Percentiles rank a stretch among this genome's conserved stretches.
These are phyloP conservation scores for Hermatobates lingyangjiaoensis DNA, from an alignment of 1,140 invertebrate species.

Conservation along the genomic window DNA sequence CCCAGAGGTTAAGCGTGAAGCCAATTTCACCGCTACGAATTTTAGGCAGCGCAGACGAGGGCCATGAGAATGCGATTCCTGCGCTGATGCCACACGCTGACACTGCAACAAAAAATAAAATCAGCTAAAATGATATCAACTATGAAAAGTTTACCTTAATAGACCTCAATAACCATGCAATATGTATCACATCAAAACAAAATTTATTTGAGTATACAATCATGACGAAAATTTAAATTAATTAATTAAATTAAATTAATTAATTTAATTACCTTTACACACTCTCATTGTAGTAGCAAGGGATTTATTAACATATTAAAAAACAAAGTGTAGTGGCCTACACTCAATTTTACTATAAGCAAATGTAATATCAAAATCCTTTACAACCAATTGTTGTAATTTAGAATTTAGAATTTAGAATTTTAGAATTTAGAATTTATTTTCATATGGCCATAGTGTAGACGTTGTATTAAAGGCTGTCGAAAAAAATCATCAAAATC, in stretches of 20 bases:
- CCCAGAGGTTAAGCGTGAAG: neutral
- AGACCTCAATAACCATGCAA: neutral
- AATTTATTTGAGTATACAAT: neutral
- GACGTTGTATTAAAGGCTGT: no score
- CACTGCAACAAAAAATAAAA: conserved; percentile 2
- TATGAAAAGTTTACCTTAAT: neutral
- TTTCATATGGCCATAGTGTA: no score
- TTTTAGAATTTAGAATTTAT: no score
- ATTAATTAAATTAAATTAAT: neutral
- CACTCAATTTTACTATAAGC: no score
- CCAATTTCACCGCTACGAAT: conserved; percentile 2
- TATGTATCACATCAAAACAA: neutral
- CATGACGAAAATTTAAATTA: neutral
- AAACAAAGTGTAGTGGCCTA: no score
- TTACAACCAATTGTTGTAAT: no score
- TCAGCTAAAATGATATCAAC: neutral
- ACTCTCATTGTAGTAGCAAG: neutral
- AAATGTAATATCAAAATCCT: no score
- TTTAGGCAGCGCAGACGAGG: conserved; percentile 7
- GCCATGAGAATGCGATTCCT: conserved; percentile 8
- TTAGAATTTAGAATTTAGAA: no score
- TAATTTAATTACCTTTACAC: neutral
- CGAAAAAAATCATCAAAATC: no score
- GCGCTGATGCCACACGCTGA: neutral
- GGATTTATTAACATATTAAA: no score